These are phyloP conservation scores for Phyllostomus discolor DNA, from an alignment of 2,113 vertebrate genomes.

Conservation along the genomic window DNA sequence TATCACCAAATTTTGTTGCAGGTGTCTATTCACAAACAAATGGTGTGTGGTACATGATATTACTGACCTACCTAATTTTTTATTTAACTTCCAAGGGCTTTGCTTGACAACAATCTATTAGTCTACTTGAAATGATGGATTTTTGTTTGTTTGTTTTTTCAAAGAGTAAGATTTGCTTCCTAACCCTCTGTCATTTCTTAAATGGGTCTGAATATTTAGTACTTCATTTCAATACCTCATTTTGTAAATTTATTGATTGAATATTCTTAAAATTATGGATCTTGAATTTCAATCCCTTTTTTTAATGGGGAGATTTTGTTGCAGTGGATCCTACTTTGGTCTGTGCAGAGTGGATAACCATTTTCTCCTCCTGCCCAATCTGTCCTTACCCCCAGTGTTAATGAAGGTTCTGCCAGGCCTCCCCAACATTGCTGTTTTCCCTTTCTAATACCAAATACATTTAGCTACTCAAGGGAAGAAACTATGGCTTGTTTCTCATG, in stretches of 20 bases:
- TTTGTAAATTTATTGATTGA: neutral
- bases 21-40: conserved; percentile 32
- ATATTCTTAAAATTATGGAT: neutral
- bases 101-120: neutral
- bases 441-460: neutral
- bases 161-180: neutral
- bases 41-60: neutral
- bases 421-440: neutral
- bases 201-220: neutral
- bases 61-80: neutral
- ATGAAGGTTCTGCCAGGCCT: neutral
- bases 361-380: neutral
- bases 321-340: neutral
- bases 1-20: conserved; percentile 9
- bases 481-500: neutral
- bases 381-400: neutral
- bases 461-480: neutral
- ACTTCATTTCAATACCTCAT: neutral
- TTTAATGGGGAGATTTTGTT: neutral
- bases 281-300: neutral
- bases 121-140: neutral
- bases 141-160: neutral
- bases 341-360: neutral
- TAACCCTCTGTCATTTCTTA: neutral
- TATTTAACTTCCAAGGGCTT: conserved; percentile 4